A percentile compares a stretch with the other conserved stretches of the same genome.
Evolutionary conservation across 1,140 invertebrate genomes (phyloP).

Genomic region (Diploscapter pachys): DNA sequence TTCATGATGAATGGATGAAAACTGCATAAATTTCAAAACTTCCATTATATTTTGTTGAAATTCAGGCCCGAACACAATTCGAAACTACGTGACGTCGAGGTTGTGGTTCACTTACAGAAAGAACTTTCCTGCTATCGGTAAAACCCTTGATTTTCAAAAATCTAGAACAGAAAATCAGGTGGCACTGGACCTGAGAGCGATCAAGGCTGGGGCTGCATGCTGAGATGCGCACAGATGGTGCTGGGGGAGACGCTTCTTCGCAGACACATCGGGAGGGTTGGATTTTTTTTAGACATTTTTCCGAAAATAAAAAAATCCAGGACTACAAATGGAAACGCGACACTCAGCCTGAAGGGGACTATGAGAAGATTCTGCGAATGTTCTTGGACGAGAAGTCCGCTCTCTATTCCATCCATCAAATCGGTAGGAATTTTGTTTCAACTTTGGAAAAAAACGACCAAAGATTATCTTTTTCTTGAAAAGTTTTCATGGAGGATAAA

Average conservation of each 20-base stretch:
- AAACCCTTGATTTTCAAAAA: too few relatives aligned
- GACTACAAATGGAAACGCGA: slow-evolving; percentile 70
- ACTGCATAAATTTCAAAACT: too few relatives aligned
- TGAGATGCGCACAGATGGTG: slow-evolving; percentile 97
- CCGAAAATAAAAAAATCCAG: neutral
- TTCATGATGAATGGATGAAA: too few relatives aligned
- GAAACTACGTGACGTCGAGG: slow-evolving; percentile 45
- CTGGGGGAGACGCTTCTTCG: slow-evolving; percentile 80
- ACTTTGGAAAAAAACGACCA: too few relatives aligned
- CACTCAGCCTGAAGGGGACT: slow-evolving; percentile 70
- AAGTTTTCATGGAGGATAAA: neutral
- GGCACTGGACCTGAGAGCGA: slow-evolving; percentile 76
- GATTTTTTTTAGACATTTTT: neutral
- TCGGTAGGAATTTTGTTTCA: slow-evolving; percentile 63
- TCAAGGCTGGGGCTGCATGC: slow-evolving; percentile 97
- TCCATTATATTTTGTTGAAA: neutral
- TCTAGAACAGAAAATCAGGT: slow-evolving; percentile 26
- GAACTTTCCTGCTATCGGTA: neutral
- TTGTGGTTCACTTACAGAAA: slow-evolving; percentile 52
- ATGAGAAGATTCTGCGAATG: slow-evolving; percentile 79
- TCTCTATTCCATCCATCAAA: slow-evolving; percentile 93
- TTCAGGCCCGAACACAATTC: slow-evolving; percentile 45
- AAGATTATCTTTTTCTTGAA: neutral
- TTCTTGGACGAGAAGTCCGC: slow-evolving; percentile 85
- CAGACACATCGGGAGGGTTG: slow-evolving; percentile 63